Percentiles rank a stretch among this genome's conserved stretches.
These are phyloP conservation scores for Ormyrus pomaceus DNA, from an alignment of 2,888 invertebrate species.

Conservation along the genomic window DNA sequence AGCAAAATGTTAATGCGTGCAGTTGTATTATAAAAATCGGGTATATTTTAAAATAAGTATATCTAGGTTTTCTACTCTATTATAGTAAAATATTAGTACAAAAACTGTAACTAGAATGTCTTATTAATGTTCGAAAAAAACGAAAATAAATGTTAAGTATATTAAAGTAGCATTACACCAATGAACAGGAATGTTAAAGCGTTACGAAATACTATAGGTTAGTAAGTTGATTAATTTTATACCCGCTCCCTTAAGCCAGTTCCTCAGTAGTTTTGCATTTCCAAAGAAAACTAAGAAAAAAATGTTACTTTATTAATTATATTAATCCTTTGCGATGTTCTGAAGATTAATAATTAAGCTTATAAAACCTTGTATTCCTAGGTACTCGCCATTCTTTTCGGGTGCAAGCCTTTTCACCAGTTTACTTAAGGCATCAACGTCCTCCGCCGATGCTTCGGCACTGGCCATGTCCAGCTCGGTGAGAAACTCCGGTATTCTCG, in stretches of 20 bases:
- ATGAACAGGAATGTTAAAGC: no score
- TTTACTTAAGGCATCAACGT: slow-evolving; percentile 68
- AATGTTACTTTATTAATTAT: slow-evolving; percentile 37
- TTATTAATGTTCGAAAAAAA: background rate
- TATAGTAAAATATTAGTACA: no score
- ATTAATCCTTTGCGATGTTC: slow-evolving; percentile 19
- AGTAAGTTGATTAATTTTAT: slow-evolving; percentile 22
- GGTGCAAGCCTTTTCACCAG: slow-evolving; percentile 72
- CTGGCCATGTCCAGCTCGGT: slow-evolving; percentile 69
- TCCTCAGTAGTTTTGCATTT: slow-evolving; percentile 72
- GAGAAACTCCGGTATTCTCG: slow-evolving; percentile 69
- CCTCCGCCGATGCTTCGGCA: slow-evolving; percentile 69
- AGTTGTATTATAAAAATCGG: no score
- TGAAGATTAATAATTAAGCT: slow-evolving; percentile 47
- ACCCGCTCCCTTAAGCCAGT: slow-evolving; percentile 74
- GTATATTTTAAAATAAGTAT: no score
- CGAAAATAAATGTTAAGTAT: background rate
- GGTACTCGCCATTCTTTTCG: slow-evolving; percentile 75
- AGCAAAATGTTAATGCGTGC: no score
- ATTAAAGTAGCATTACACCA: background rate
- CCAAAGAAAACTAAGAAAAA: slow-evolving; percentile 70
- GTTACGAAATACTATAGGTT: no score
- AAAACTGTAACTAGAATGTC: no score
- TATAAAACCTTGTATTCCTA: slow-evolving; percentile 71
- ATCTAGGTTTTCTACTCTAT: no score